A percentile compares a stretch with the other conserved stretches of the same genome.
These are phyloP conservation scores for Amphipoea lucens DNA, from an alignment of 2,888 invertebrate genomes.

Conservation along the genomic window DNA sequence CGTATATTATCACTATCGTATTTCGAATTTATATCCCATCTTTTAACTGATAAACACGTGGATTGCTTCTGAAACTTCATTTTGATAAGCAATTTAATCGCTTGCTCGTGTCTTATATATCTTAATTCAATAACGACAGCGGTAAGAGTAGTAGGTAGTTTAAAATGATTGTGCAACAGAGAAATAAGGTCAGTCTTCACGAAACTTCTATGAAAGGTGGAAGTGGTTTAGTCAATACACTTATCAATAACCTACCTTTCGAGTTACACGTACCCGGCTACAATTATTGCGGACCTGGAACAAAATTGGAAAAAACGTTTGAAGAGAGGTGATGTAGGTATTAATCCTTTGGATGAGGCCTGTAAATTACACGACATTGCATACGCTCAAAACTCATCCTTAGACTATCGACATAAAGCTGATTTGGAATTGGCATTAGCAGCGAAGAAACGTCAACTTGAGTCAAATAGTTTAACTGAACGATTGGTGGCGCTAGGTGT, in stretches of 20 bases:
- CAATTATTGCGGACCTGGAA: too few relatives aligned
- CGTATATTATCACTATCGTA: background rate
- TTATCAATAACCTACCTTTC: background rate
- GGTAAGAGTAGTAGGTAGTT: background rate
- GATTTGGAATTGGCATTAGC: background rate
- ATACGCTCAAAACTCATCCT: background rate
- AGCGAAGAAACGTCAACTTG: background rate
- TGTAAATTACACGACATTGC: conserved; percentile 10
- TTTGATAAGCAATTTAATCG: conserved; percentile 3
- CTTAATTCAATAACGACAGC: background rate
- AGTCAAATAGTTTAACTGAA: conserved; percentile 3
- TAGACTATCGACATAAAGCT: background rate
- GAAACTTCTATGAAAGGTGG: background rate
- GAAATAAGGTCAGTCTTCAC: background rate
- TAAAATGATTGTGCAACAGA: background rate
- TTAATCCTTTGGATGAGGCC: conserved; percentile 34
- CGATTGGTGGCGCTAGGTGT: background rate
- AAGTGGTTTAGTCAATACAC: conserved; percentile 1
- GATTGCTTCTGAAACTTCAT: conserved; percentile 5
- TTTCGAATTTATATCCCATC: conserved; percentile 1
- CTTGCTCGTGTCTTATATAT: background rate
- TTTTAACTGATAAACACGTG: conserved; percentile 8
- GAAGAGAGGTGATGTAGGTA: conserved; percentile 20
- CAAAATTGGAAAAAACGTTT: conserved; percentile 22
- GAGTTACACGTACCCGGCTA: too few relatives aligned